These are phyloP conservation scores for Himalopsyche kuldschensis DNA, from an alignment of 2,888 invertebrate genomes.

Conservation along the genomic window DNA sequence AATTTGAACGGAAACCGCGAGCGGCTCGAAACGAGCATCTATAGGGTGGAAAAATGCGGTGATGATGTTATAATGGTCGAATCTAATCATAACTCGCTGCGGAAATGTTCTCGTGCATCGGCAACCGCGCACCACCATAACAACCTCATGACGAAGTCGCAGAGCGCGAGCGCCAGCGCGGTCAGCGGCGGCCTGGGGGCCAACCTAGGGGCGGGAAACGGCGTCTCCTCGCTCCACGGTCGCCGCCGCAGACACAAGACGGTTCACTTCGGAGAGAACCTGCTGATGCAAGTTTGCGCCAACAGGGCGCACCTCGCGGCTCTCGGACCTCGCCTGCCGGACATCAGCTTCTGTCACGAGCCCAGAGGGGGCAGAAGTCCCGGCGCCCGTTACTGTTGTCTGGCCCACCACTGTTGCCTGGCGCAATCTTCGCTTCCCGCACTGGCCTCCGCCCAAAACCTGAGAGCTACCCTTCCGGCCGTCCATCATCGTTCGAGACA, in stretches of 20 bases:
- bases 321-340: conserved; percentile 55
- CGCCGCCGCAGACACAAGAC: conserved; percentile 76
- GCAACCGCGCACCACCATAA: conserved; percentile 33
- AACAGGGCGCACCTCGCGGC: conserved; percentile 64
- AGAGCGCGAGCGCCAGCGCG: conserved; percentile 12
- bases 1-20: conserved; percentile 44
- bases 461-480: conserved; percentile 41
- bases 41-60: conserved; percentile 21
- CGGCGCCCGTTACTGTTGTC: conserved; percentile 55
- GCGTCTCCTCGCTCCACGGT: conserved; percentile 59
- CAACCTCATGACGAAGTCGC: conserved; percentile 38
- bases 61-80: conserved; percentile 40
- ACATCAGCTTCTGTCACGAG: conserved; percentile 58
- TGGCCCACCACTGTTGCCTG: conserved; percentile 58
- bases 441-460: conserved; percentile 47
- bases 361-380: conserved; percentile 52
- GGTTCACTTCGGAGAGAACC: conserved; percentile 77
- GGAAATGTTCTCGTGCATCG: conserved; percentile 37
- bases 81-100: conserved; percentile 38
- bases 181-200: conserved; percentile 46
- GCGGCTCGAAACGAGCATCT: conserved; percentile 54
- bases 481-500: conserved; percentile 22
- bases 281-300: conserved; percentile 73
- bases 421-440: conserved; percentile 48
- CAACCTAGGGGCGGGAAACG: conserved; percentile 53